Percentiles rank a stretch among this genome's conserved stretches.
phyloP scores from a whole-genome alignment of 2,888 invertebrate species.

The Idaea straminata region DNA sequence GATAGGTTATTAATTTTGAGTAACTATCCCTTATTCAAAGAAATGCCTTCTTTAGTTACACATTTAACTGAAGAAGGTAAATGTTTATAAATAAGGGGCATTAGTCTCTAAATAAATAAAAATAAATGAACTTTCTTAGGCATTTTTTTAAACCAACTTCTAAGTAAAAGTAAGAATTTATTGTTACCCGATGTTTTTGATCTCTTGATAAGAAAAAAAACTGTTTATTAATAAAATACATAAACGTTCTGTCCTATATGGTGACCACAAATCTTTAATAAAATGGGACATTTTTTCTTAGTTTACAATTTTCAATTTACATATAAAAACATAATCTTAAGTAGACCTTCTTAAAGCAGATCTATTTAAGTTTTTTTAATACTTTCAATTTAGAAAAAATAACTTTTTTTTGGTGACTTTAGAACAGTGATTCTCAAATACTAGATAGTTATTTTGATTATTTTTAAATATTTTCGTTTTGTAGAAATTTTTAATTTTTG shows the following conservation, averaged over 20 bases:
- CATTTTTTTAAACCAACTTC: neutral
- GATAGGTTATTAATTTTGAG: too few species aligned
- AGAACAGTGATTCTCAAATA: neutral
- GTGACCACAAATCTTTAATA: neutral
- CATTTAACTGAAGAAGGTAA: too few species aligned
- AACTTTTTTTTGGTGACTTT: neutral
- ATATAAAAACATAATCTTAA: too few species aligned
- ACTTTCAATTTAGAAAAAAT: too few species aligned
- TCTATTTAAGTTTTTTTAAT: too few species aligned
- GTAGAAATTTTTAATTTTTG: neutral
- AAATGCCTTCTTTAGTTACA: too few species aligned
- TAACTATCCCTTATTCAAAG: too few species aligned
- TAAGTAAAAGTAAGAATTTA: conserved; percentile 15
- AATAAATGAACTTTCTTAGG: too few species aligned
- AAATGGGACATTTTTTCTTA: neutral
- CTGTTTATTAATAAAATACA: conserved; percentile 4
- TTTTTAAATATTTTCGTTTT: neutral
- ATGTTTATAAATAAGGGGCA: too few species aligned
- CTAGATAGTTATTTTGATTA: neutral
- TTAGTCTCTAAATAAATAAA: too few species aligned
- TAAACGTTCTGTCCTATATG: neutral
- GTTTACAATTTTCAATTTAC: neutral
- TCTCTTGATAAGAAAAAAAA: conserved; percentile 29
- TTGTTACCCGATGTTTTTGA: conserved; percentile 40
- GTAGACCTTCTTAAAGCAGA: too few species aligned